phyloP scores from a whole-genome alignment of 2,113 vertebrate species.

The Gymnocephalus cernua region DNA sequence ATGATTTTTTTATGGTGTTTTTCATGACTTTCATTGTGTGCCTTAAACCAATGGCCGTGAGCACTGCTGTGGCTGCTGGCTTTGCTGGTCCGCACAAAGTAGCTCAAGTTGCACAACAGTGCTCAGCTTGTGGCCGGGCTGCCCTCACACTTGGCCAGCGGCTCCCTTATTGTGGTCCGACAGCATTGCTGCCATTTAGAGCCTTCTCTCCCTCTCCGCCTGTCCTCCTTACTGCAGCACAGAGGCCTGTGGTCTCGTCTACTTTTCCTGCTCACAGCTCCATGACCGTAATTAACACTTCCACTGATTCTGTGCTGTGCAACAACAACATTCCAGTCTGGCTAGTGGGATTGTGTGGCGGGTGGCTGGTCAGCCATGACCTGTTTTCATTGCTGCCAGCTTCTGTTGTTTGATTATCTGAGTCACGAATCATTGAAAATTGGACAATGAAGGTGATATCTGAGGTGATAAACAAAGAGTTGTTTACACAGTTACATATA shows the following conservation, averaged over 20 bases:
- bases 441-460: conserved; percentile 29
- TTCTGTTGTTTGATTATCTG: conserved; percentile 46
- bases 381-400: conserved; percentile 65
- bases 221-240: conserved; percentile 63
- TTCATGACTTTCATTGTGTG: conserved; percentile 45
- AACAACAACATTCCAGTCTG: conserved; percentile 86
- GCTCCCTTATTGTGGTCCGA: conserved; percentile 77
- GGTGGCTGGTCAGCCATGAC: conserved; percentile 59
- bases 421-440: conserved; percentile 50
- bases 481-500: neutral
- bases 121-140: conserved; percentile 67
- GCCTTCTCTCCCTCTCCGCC: conserved; percentile 60
- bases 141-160: conserved; percentile 79
- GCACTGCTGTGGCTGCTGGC: conserved; percentile 59
- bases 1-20: conserved; percentile 12
- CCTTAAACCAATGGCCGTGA: conserved; percentile 47
- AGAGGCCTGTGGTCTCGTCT: conserved; percentile 74
- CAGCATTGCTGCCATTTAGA: conserved; percentile 77
- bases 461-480: neutral
- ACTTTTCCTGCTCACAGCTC: conserved; percentile 77
- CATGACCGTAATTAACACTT: conserved; percentile 84
- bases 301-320: conserved; percentile 70
- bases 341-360: conserved; percentile 55
- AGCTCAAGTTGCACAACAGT: conserved; percentile 67
- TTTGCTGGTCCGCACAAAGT: conserved; percentile 50